Evolutionary conservation across 2,113 vertebrate species (phyloP).

Genomic region (Tragelaphus imberbis): DNA sequence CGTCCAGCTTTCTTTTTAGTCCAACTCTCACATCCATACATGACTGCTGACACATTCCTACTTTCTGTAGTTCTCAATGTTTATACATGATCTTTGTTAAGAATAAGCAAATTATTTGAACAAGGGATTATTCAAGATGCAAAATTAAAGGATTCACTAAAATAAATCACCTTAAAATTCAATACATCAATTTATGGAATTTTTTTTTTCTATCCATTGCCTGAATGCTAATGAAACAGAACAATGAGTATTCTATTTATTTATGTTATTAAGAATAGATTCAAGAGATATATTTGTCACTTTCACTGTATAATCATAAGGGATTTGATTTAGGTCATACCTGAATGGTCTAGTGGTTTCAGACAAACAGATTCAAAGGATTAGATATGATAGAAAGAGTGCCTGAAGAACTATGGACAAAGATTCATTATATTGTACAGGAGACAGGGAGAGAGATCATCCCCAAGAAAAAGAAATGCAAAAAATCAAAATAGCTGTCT

Average conservation of each 20-base stretch:
- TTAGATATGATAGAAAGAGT: not conserved
- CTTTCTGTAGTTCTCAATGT: not conserved
- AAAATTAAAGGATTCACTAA: slow-evolving; percentile 19
- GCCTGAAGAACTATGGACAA: not conserved
- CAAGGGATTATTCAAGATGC: not conserved
- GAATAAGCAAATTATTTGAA: not conserved
- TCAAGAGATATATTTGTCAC: not conserved
- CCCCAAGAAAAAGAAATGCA: not conserved
- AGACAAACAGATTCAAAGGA: not conserved
- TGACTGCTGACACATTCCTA: not conserved
- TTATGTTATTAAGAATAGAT: not conserved
- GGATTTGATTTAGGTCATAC: not conserved
- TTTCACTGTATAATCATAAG: not conserved
- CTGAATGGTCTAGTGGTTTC: not conserved
- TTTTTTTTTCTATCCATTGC: not conserved
- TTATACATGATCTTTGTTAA: not conserved
- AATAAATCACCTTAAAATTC: slow-evolving; percentile 1
- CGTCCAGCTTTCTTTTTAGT: not conserved
- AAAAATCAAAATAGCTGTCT: not conserved
- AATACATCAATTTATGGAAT: slow-evolving; percentile 3
- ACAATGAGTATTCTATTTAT: slow-evolving; percentile 36
- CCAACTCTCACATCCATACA: not conserved
- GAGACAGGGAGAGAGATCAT: not conserved
- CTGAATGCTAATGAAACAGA: slow-evolving; percentile 33
- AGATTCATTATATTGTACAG: not conserved